A percentile compares a stretch with the other conserved stretches of the same genome.
These are phyloP conservation scores for Netelia virgata DNA, from an alignment of 2,888 invertebrate genomes.

Conservation along the genomic window DNA sequence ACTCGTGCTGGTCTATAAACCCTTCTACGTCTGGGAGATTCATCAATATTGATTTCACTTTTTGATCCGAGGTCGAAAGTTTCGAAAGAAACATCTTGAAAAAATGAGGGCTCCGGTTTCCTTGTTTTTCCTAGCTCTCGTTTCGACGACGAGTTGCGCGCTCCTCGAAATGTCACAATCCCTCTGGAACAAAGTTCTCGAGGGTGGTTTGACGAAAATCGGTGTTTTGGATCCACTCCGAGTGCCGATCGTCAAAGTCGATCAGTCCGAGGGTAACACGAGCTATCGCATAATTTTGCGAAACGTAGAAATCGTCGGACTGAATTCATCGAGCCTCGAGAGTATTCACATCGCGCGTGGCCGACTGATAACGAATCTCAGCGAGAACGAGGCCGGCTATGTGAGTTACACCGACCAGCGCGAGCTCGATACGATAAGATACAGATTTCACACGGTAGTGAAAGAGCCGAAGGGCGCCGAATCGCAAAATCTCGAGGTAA, in stretches of 20 bases:
- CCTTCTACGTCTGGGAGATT: conserved; percentile 77
- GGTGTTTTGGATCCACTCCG: conserved; percentile 80
- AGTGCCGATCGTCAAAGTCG: conserved; percentile 82
- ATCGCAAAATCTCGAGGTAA: conserved; percentile 57
- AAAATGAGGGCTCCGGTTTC: conserved; percentile 57
- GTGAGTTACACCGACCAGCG: conserved; percentile 81
- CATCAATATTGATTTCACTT: conserved; percentile 29
- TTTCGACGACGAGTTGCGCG: conserved; percentile 62
- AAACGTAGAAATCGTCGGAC: conserved; percentile 79
- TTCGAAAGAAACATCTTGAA: neutral
- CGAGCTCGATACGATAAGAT: conserved; percentile 80
- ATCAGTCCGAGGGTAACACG: conserved; percentile 85
- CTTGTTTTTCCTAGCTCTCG: conserved; percentile 41
- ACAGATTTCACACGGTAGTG: conserved; percentile 81
- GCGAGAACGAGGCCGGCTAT: conserved; percentile 81
- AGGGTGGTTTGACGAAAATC: conserved; percentile 78
- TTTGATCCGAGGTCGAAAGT: neutral
- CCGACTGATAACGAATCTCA: conserved; percentile 79
- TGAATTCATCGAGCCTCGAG: conserved; percentile 80
- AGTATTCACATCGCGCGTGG: conserved; percentile 81
- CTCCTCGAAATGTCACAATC: conserved; percentile 81
- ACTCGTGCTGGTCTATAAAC: conserved; percentile 76
- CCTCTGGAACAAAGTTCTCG: conserved; percentile 79
- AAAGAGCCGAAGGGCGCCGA: conserved; percentile 75
- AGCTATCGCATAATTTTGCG: conserved; percentile 80